Conservation (phyloP, 2,797 vertebrate species). For the Neostethus bicornis region DNA sequence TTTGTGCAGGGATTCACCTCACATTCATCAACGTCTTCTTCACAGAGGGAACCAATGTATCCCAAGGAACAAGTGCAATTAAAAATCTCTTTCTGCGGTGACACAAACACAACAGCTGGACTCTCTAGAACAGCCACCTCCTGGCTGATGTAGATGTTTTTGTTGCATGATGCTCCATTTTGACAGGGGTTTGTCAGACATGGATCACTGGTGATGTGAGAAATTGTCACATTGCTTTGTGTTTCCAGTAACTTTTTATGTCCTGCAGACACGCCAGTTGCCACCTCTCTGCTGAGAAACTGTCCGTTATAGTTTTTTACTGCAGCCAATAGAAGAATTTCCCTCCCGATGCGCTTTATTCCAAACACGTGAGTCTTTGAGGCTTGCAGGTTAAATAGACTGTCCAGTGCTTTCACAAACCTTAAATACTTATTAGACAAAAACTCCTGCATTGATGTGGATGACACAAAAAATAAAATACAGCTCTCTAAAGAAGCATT, state of each 20-base stretch:
- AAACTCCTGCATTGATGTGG: conserved; percentile 72
- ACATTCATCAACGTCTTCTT: conserved; percentile 79
- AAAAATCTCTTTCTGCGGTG: conserved; percentile 75
- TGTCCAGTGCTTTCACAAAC: conserved; percentile 82
- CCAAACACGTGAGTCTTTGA: conserved; percentile 84
- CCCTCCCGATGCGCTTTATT: conserved; percentile 71
- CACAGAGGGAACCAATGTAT: conserved; percentile 74
- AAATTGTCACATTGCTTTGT: conserved; percentile 79
- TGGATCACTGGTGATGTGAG: conserved; percentile 78
- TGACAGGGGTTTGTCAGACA: conserved; percentile 74
- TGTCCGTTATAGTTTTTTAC: conserved; percentile 81
- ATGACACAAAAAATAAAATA: conserved; percentile 77
- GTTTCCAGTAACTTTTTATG: conserved; percentile 77
- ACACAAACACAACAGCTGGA: conserved; percentile 75
- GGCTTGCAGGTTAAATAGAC: conserved; percentile 80
- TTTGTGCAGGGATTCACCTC: conserved; percentile 71
- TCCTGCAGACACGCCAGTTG: conserved; percentile 71
- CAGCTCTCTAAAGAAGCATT: conserved; percentile 80
- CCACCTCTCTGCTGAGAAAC: conserved; percentile 75
- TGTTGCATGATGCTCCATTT: conserved; percentile 75
- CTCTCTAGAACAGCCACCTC: conserved; percentile 76
- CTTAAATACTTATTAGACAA: conserved; percentile 76
- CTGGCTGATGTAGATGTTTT: conserved; percentile 76
- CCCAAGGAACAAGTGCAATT: conserved; percentile 76
- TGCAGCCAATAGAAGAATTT: conserved; percentile 77